Evolutionary conservation across 2,113 vertebrate species (phyloP).

Genomic region (Rana temporaria): DNA sequence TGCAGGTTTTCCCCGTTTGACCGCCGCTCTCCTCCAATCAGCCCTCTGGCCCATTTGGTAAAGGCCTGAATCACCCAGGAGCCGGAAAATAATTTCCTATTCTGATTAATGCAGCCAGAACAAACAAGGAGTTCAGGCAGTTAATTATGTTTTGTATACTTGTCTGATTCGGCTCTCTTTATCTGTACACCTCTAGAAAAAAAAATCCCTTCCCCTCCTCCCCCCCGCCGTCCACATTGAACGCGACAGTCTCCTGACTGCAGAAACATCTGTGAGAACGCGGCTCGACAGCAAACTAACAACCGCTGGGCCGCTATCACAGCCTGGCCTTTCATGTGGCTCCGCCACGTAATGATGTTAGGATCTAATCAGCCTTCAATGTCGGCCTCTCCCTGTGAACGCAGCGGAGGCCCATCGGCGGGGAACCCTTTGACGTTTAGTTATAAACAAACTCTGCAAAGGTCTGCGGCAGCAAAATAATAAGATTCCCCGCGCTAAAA

Average conservation of each 20-base stretch:
- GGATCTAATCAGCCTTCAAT: slow-evolving; percentile 70
- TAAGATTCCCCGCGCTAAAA: slow-evolving; percentile 29
- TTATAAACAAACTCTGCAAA: slow-evolving; percentile 41
- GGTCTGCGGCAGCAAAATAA: slow-evolving; percentile 32
- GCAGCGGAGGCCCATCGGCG: slow-evolving; percentile 71
- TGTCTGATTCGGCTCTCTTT: not conserved
- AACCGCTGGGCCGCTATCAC: slow-evolving; percentile 59
- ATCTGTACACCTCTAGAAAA: slow-evolving; percentile 1
- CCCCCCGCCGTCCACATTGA: not conserved
- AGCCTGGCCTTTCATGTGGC: slow-evolving; percentile 62
- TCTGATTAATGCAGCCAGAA: not conserved
- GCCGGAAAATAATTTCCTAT: too few relatives aligned
- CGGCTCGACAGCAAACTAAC: slow-evolving; percentile 13
- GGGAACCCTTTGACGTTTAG: slow-evolving; percentile 62
- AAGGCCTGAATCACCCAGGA: too few relatives aligned
- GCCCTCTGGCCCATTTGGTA: too few relatives aligned
- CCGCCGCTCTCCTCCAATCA: not conserved
- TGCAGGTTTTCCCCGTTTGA: not conserved
- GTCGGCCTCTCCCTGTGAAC: slow-evolving; percentile 71
- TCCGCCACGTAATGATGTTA: slow-evolving; percentile 69
- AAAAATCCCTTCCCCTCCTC: too few relatives aligned
- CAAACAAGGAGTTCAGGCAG: not conserved
- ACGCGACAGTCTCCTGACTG: slow-evolving; percentile 5
- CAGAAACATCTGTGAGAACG: slow-evolving; percentile 22
- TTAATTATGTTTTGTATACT: slow-evolving; percentile 13